These are phyloP conservation scores for Verasper variegatus DNA, from an alignment of 2,113 vertebrate species.

Conservation along the genomic window DNA sequence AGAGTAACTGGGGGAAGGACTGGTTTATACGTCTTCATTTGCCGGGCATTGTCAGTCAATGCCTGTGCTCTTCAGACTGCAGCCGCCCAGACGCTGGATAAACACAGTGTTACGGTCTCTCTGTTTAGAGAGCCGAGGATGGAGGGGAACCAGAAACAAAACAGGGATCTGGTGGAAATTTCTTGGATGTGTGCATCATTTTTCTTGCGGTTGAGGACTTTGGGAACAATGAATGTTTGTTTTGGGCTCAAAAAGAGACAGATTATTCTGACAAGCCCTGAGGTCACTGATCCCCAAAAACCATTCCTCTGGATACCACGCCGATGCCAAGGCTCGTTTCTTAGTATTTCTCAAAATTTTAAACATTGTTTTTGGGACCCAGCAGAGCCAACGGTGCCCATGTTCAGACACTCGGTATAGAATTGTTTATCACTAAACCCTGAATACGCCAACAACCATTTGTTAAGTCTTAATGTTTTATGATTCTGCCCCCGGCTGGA, in stretches of 20 bases:
- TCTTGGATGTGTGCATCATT: conserved; percentile 23
- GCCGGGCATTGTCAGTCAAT: conserved; percentile 62
- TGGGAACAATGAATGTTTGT: conserved; percentile 53
- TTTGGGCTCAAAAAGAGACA: conserved; percentile 30
- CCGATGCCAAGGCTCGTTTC: conserved; percentile 16
- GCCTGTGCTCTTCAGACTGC: conserved; percentile 43
- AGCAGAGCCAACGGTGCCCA: neutral
- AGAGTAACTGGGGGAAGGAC: conserved; percentile 47
- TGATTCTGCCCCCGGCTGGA: too few relatives aligned
- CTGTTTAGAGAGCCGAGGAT: conserved; percentile 45
- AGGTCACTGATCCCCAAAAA: conserved; percentile 15
- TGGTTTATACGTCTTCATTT: conserved; percentile 71
- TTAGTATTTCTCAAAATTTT: conserved; percentile 20
- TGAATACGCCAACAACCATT: neutral
- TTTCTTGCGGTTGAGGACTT: conserved; percentile 22
- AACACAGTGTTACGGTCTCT: conserved; percentile 48
- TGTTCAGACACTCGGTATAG: neutral
- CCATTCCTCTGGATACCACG: conserved; percentile 6
- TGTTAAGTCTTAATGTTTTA: neutral
- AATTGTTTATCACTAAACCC: conserved; percentile 17
- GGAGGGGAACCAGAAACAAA: conserved; percentile 44
- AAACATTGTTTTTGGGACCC: neutral
- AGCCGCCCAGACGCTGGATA: conserved; percentile 37
- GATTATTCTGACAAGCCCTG: neutral
- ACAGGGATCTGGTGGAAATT: conserved; percentile 22